phyloP scores from a whole-genome alignment of 2,113 vertebrate species.

The Anolis sagrei region DNA sequence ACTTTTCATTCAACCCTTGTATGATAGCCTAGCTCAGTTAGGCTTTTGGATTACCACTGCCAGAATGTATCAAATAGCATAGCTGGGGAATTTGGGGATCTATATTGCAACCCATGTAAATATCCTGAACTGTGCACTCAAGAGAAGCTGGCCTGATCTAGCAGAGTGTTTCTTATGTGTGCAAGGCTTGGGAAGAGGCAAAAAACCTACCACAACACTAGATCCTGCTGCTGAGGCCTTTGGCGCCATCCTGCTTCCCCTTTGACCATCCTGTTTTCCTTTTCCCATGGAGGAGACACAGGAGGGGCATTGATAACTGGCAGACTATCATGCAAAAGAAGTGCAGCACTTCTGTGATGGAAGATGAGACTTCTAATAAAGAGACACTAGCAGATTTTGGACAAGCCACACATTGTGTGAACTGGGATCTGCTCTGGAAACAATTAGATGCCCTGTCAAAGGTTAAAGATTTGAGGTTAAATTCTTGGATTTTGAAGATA shows the following conservation, averaged over 20 bases:
- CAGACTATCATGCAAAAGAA: constrained; percentile 35
- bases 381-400: constrained; percentile 55
- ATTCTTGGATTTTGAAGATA: constrained; percentile 54
- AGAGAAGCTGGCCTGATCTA: neutral
- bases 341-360: constrained; percentile 50
- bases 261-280: neutral
- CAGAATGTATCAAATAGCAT: too few relatives aligned
- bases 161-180: neutral
- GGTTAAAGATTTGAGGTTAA: constrained; percentile 70
- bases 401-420: constrained; percentile 50
- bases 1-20: too few relatives aligned
- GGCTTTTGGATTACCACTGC: too few relatives aligned
- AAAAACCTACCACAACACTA: neutral
- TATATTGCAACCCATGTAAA: too few relatives aligned
- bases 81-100: too few relatives aligned
- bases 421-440: constrained; percentile 67
- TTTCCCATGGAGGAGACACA: neutral
- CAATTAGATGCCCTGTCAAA: constrained; percentile 70
- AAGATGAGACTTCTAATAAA: constrained; percentile 44
- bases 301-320: neutral
- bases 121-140: neutral
- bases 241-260: constrained; percentile 1
- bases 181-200: neutral
- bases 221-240: neutral
- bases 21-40: too few relatives aligned